A percentile compares a stretch with the other conserved stretches of the same genome.
Evolutionary conservation across 2,113 vertebrate genomes (phyloP).

Genomic region (Phalacrocorax carbo): DNA sequence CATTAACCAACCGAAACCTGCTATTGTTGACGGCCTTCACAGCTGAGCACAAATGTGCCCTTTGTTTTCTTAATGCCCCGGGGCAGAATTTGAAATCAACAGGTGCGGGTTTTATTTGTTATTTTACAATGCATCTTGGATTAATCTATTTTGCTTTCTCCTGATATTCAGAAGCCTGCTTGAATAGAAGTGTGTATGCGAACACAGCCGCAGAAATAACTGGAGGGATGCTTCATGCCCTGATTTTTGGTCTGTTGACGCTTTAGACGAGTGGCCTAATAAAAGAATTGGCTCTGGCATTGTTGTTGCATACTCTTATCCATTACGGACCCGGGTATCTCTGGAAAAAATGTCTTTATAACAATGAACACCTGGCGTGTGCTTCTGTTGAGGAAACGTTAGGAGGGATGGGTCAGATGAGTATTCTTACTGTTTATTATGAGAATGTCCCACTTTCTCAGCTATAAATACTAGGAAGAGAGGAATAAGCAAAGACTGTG

Average conservation of each 20-base stretch:
- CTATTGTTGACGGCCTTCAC: background rate
- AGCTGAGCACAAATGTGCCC: constrained; percentile 2
- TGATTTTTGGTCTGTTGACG: constrained; percentile 38
- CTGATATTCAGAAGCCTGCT: background rate
- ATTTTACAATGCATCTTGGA: background rate
- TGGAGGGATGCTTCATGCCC: constrained; percentile 17
- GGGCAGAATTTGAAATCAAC: background rate
- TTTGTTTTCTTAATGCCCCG: constrained; percentile 4
- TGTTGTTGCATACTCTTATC: background rate
- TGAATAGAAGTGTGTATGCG: background rate
- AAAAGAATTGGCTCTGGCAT: constrained; percentile 13
- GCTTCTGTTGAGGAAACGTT: background rate
- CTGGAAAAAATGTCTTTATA: constrained; percentile 21
- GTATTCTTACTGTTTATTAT: background rate
- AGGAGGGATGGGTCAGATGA: background rate
- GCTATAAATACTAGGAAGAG: background rate
- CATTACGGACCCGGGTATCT: background rate
- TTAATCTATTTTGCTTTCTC: background rate
- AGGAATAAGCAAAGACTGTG: background rate
- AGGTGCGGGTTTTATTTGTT: background rate
- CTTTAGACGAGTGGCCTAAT: background rate
- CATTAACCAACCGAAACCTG: background rate
- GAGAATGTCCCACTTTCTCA: background rate
- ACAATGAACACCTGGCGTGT: background rate
- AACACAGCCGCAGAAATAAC: background rate